Conservation (phyloP, 2,888 invertebrate genomes). For the Clepsis dumicolana region DNA sequence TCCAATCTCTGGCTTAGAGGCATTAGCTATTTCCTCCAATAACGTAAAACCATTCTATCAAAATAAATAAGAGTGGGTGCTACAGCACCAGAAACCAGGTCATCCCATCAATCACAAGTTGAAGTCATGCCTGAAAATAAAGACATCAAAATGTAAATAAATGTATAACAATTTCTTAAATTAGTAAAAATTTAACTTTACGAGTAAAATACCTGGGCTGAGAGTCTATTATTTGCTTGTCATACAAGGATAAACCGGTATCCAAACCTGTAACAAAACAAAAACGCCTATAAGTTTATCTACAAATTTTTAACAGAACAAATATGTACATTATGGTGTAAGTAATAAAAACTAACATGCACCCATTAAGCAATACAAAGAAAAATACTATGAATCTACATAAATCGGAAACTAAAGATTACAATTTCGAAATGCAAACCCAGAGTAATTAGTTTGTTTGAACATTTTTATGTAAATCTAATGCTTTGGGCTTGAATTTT, state of each 20-base stretch:
- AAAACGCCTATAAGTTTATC: background rate
- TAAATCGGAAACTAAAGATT: background rate
- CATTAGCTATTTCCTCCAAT: constrained; percentile 85
- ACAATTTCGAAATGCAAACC: constrained; percentile 1
- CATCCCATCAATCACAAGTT: constrained; percentile 71
- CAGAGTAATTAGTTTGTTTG: background rate
- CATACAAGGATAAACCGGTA: constrained; percentile 11
- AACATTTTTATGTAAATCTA: background rate
- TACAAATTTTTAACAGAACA: background rate
- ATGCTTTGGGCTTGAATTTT: constrained; percentile 2
- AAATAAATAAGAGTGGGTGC: constrained; percentile 78
- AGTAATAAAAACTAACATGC: background rate
- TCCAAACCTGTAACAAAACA: constrained; percentile 35
- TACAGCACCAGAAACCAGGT: constrained; percentile 74
- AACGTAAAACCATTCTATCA: constrained; percentile 82
- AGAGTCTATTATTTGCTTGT: constrained; percentile 9
- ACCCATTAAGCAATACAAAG: background rate
- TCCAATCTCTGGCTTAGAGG: constrained; percentile 85
- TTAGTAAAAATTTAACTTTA: background rate
- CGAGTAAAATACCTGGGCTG: constrained; percentile 24
- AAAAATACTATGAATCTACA: background rate
- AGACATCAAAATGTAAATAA: too few species aligned
- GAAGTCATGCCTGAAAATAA: constrained; percentile 77
- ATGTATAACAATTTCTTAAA: too few species aligned
- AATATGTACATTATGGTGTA: background rate